Conservation (phyloP, 2,888 invertebrate genomes). For the Spilarctia lutea region DNA sequence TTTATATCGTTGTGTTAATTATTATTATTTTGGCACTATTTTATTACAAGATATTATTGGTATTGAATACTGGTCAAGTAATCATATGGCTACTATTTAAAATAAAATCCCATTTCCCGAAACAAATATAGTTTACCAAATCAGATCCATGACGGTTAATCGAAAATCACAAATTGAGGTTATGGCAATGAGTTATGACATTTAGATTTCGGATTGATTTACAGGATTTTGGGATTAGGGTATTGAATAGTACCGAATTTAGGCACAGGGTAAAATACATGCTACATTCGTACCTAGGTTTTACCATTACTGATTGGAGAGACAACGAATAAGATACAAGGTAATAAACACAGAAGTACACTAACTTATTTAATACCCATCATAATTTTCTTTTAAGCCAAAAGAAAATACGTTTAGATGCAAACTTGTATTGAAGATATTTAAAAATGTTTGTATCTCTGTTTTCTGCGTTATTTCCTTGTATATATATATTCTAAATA, state of each 20-base stretch:
- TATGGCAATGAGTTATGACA: neutral
- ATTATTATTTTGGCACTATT: constrained; percentile 53
- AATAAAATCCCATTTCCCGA: neutral
- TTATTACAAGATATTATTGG: constrained; percentile 47
- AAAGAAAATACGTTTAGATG: no score
- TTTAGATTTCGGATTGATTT: neutral
- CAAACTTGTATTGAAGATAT: no score
- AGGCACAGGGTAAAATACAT: constrained; percentile 15
- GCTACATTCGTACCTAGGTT: neutral
- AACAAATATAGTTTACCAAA: neutral
- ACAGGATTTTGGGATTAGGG: neutral
- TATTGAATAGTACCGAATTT: constrained; percentile 14
- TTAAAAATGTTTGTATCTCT: no score
- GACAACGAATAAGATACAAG: no score
- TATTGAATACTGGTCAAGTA: constrained; percentile 39
- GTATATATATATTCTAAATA: no score
- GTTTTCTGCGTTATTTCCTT: no score
- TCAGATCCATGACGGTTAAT: neutral
- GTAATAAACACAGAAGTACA: neutral
- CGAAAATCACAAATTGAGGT: neutral
- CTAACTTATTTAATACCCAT: neutral
- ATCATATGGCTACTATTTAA: neutral
- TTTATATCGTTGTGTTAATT: constrained; percentile 10
- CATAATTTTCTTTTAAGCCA: no score
- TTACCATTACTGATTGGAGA: constrained; percentile 1